Conservation (phyloP, 2,888 invertebrate genomes). For the Eulithis prunata region DNA sequence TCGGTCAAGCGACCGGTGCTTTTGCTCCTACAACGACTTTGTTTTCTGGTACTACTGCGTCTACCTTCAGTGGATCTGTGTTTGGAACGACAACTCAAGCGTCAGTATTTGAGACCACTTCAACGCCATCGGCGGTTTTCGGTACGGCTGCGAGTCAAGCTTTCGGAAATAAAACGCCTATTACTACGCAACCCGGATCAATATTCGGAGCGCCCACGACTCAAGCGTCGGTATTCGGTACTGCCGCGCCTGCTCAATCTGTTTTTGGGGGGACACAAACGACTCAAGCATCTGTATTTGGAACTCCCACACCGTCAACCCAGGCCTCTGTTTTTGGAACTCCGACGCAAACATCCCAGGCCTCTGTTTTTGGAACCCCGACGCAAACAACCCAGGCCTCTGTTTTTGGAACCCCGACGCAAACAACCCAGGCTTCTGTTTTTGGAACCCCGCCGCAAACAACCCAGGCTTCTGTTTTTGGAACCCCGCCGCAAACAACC, state of each 20-base stretch:
- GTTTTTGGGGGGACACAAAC: conserved; percentile 17
- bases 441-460: conserved; percentile 46
- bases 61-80: conserved; percentile 14
- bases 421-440: conserved; percentile 46
- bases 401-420: conserved; percentile 43
- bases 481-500: conserved; percentile 43
- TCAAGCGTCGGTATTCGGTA: conserved; percentile 42
- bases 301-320: conserved; percentile 42
- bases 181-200: conserved; percentile 38
- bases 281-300: conserved; percentile 44
- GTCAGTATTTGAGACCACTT: conserved; percentile 28
- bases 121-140: conserved; percentile 52
- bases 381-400: conserved; percentile 43
- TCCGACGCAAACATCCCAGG: conserved; percentile 39
- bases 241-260: conserved; percentile 19
- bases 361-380: conserved; percentile 50
- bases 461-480: conserved; percentile 49
- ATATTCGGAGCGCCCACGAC: conserved; percentile 42
- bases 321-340: conserved; percentile 50
- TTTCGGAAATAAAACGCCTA: conserved; percentile 25
- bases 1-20: conserved; percentile 45
- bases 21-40: conserved; percentile 45
- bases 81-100: conserved; percentile 32
- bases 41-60: conserved; percentile 36
- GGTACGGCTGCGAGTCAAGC: conserved; percentile 39